Conservation (phyloP, 2,797 vertebrate genomes). For the Sebastes miniatus region DNA sequence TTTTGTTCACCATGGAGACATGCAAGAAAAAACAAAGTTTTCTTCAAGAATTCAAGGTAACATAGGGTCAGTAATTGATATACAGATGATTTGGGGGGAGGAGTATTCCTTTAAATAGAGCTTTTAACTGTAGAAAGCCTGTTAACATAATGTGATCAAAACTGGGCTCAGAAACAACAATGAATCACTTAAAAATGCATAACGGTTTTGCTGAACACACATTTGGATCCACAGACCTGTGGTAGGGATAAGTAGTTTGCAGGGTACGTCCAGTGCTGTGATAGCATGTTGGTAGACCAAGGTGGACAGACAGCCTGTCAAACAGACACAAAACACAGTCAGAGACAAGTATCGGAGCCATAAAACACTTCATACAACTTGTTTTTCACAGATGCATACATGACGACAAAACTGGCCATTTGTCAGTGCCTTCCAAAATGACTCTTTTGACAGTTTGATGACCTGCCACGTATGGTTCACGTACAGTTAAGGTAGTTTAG, state of each 20-base stretch:
- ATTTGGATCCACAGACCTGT: slow-evolving; percentile 76
- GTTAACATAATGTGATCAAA: background rate
- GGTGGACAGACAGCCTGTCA: slow-evolving; percentile 78
- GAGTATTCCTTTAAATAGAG: background rate
- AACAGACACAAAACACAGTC: slow-evolving; percentile 33
- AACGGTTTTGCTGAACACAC: background rate
- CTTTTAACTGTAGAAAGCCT: background rate
- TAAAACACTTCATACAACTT: background rate
- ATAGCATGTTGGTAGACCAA: slow-evolving; percentile 99
- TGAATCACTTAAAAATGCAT: background rate
- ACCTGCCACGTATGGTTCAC: background rate
- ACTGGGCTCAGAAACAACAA: background rate
- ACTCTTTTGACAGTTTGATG: background rate
- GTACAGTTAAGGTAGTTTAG: background rate
- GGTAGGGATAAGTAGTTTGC: slow-evolving; percentile 95
- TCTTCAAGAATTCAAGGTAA: background rate
- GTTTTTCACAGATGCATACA: background rate
- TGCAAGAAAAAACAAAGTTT: background rate
- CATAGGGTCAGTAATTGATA: background rate
- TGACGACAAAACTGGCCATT: background rate
- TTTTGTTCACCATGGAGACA: too few species aligned
- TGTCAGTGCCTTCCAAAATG: background rate
- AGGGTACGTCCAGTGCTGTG: slow-evolving; percentile 95
- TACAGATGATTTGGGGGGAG: background rate
- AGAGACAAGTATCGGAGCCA: background rate